Base-by-base conservation (phyloP, 1,140 invertebrate species). In the Andrena cerasifolii region DNA sequence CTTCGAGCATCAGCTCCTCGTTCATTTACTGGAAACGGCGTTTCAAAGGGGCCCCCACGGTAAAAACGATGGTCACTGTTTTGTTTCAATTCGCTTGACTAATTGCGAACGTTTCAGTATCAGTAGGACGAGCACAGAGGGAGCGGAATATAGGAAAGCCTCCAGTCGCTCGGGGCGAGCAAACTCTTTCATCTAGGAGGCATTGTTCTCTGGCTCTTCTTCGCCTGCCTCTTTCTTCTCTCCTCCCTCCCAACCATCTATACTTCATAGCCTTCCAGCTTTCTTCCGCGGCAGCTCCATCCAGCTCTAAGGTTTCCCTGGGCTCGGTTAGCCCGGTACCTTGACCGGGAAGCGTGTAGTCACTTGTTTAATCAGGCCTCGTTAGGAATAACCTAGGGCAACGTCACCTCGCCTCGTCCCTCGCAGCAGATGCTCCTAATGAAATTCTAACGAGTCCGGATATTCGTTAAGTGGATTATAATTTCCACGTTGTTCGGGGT, bases 351-450 rank as follows among this genome's bases (percentile, higher is more conserved):
- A 76, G 43, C 36, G 21, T 65, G 66, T 65, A 78, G 66, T 74
- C 71, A 18, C 40, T 86, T 82, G 82, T 87, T 85, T 84, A 83
- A 85, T 84, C 79, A 75, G 65, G 65, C 74, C 75, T 86, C 65
- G 79, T 83, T 82, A 68, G 82, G 59, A 75, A 65, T 61, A 74
- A 71, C 61, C 63, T 43, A 36, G 51, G 28, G 53, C 61, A 72
- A 79, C 65, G 45, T 68, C 71, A 65, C 63, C 58, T 40, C 53
- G 54, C 14, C 54, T 33, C 62, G 18, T 51, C 10, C 31, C 18
- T 45, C 21, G 53, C 40, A 45, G 51, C 73, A 54, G 77, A 75
- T 73, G 67, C 51, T 54, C 43, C 40, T 84, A 70, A 84, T 72
- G 77, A 84, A 84, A 78, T 84, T 78, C 61, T 73, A 78, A 81